phyloP scores from a whole-genome alignment of 2,113 vertebrate species.

The Orientallactaga bullata region DNA sequence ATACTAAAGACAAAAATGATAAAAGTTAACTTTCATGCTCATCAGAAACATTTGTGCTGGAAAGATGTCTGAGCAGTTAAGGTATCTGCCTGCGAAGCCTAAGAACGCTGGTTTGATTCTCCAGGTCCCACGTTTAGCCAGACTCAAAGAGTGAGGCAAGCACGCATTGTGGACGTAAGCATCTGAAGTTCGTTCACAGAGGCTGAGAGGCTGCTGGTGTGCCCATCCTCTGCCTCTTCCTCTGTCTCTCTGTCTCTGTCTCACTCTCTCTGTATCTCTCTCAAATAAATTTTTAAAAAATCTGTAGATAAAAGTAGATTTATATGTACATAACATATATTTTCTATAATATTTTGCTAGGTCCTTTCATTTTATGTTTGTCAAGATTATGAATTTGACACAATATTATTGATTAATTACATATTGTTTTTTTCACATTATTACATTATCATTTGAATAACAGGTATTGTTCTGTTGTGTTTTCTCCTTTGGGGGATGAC shows the following conservation, averaged over 20 bases:
- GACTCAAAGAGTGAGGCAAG: too few species aligned
- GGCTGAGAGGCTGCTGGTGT: too few species aligned
- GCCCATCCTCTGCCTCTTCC: too few species aligned
- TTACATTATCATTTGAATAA: not conserved
- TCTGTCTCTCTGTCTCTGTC: too few species aligned
- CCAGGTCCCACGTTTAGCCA: too few species aligned
- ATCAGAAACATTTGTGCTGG: not conserved
- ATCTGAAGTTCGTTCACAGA: too few species aligned
- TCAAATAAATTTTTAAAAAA: too few species aligned
- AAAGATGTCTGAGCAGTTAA: rapidly evolving
- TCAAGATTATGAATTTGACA: not conserved
- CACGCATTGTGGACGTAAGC: too few species aligned
- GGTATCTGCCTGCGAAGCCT: too few species aligned
- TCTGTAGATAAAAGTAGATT: too few species aligned
- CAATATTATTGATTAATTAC: not conserved
- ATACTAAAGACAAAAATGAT: not conserved
- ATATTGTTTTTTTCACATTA: not conserved
- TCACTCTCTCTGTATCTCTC: too few species aligned
- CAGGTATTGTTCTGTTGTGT: not conserved
- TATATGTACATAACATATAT: not conserved
- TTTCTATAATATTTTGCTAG: not conserved
- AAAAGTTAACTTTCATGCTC: not conserved
- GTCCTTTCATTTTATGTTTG: not conserved
- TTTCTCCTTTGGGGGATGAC: not conserved
- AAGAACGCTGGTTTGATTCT: too few species aligned